A percentile compares a stretch with the other conserved stretches of the same genome.
These are phyloP conservation scores for Dendrolimus punctatus DNA, from an alignment of 1,140 invertebrate genomes.

Conservation along the genomic window DNA sequence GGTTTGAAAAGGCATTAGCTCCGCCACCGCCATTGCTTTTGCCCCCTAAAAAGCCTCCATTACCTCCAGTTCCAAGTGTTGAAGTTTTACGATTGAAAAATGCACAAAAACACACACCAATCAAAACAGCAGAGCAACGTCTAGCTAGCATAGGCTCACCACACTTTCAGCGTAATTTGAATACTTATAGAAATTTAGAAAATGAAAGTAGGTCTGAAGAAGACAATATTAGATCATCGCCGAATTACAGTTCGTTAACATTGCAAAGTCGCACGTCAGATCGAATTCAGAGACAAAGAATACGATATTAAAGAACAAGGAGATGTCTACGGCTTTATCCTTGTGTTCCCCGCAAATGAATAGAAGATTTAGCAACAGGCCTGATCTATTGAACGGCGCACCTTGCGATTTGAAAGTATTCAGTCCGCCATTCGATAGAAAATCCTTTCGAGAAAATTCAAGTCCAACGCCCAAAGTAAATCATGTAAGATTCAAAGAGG, in stretches of 20 bases:
- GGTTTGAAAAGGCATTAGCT: constrained; percentile 63
- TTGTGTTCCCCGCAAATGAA: constrained; percentile 71
- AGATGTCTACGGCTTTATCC: constrained; percentile 63
- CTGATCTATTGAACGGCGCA: constrained; percentile 53
- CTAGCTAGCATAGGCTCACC: constrained; percentile 75
- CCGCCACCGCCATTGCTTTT: constrained; percentile 74
- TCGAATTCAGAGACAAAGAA: constrained; percentile 68
- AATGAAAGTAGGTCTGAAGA: constrained; percentile 52
- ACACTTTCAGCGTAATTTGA: constrained; percentile 72
- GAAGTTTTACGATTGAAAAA: constrained; percentile 71
- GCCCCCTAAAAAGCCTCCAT: constrained; percentile 79
- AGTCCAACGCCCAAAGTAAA: constrained; percentile 53
- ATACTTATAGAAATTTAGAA: constrained; percentile 70
- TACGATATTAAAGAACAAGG: constrained; percentile 63
- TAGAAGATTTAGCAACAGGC: constrained; percentile 58
- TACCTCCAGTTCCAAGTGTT: constrained; percentile 79
- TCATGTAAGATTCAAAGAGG: constrained; percentile 67
- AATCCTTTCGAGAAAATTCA: constrained; percentile 40
- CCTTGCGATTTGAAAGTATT: constrained; percentile 43
- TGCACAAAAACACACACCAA: constrained; percentile 51
- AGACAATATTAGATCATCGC: constrained; percentile 49
- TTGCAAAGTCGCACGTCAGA: constrained; percentile 59
- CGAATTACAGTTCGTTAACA: constrained; percentile 65
- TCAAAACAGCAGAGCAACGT: constrained; percentile 55
- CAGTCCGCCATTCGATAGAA: constrained; percentile 43